Conservation (phyloP, 2,113 vertebrate species). For the Nesoenas mayeri region DNA sequence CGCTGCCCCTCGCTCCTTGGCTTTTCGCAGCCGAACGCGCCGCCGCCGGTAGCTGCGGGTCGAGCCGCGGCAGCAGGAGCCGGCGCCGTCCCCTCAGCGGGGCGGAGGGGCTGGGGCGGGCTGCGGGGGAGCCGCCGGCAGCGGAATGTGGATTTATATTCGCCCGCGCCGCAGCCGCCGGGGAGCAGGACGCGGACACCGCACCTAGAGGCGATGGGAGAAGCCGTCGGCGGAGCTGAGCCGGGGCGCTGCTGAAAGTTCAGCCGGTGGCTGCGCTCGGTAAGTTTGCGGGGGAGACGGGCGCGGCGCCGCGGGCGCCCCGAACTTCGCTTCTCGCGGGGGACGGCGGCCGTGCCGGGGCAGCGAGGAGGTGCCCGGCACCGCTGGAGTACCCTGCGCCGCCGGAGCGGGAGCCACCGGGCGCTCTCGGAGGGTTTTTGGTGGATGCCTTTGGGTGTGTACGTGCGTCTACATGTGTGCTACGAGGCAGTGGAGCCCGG, state of each 20-base stretch:
- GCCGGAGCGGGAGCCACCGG: background rate
- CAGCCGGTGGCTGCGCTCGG: background rate
- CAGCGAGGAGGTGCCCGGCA: no score
- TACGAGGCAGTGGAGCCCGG: background rate
- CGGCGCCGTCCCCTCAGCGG: background rate
- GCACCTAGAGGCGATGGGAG: background rate
- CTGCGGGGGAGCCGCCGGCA: background rate
- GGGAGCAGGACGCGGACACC: background rate
- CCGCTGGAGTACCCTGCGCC: background rate
- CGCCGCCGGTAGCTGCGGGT: background rate
- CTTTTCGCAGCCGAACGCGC: background rate
- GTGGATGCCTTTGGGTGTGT: background rate
- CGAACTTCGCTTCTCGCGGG: background rate
- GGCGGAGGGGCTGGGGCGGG: background rate
- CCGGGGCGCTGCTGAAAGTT: constrained; percentile 28
- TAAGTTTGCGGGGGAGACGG: background rate
- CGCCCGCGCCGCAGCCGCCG: constrained; percentile 1
- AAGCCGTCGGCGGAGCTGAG: constrained; percentile 3
- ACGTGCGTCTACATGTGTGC: background rate
- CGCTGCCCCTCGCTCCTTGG: background rate
- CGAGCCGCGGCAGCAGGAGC: background rate
- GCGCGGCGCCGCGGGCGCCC: background rate
- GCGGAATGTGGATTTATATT: constrained; percentile 51
- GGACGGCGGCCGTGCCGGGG: background rate
- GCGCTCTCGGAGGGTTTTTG: background rate